phyloP scores from a whole-genome alignment of 2,888 invertebrate genomes.

The Aplocera efformata region DNA sequence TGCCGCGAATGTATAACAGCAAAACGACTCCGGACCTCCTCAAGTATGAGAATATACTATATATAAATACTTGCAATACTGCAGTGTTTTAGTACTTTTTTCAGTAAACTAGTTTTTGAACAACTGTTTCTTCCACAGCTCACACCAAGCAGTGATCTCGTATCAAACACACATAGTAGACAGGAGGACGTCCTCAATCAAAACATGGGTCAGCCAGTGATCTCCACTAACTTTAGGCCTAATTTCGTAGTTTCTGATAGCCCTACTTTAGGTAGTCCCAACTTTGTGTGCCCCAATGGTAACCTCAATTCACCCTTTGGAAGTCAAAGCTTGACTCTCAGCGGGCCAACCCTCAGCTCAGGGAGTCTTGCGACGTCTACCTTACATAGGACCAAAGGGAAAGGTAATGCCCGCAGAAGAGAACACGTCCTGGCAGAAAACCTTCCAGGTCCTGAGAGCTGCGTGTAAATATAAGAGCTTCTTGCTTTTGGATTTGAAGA shows the following conservation, averaged over 20 bases:
- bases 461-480: slow-evolving; percentile 79
- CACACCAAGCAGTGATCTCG: slow-evolving; percentile 56
- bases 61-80: no score
- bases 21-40: no score
- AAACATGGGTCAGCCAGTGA: slow-evolving; percentile 54
- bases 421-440: slow-evolving; percentile 91
- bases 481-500: slow-evolving; percentile 30
- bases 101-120: slow-evolving; percentile 2
- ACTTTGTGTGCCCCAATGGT: slow-evolving; percentile 74
- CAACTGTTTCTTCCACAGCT: slow-evolving; percentile 47
- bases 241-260: slow-evolving; percentile 65
- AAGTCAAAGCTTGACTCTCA: slow-evolving; percentile 61
- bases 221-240: slow-evolving; percentile 62
- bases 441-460: slow-evolving; percentile 93
- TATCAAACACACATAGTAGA: slow-evolving; percentile 38
- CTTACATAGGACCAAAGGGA: slow-evolving; percentile 75
- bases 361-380: slow-evolving; percentile 70
- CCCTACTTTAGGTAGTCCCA: slow-evolving; percentile 72
- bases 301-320: slow-evolving; percentile 65
- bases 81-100: not conserved
- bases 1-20: no score
- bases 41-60: no score
- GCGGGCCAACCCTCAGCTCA: slow-evolving; percentile 70
- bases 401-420: slow-evolving; percentile 77
- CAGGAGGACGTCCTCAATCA: slow-evolving; percentile 69